Base-by-base conservation (phyloP, 2,888 invertebrate genomes). In the Polyploca ridens region DNA sequence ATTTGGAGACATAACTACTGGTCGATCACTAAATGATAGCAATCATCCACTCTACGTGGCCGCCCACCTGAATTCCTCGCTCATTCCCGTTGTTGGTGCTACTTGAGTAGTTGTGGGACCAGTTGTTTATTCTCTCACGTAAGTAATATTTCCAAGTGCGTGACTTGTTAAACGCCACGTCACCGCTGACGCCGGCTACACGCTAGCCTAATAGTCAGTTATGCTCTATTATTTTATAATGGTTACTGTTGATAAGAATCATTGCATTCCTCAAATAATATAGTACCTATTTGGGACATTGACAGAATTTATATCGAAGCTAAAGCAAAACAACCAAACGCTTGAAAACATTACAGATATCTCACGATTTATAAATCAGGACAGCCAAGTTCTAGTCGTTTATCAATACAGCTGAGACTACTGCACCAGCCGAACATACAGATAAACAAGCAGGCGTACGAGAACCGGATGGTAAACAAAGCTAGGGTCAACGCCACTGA, bases 401-500 rank as follows among this genome's bases (percentile, higher is more conserved):
- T 80, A 78, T 82, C 76, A 78, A 79, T 77, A 77, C 81, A 79
- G 77, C 74, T 79, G 83, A 73, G 77, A 74, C 75, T 80, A 76
- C 79, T 79, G 81, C 80, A 83, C 78, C 75, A 77, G 81, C 78
- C 75, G 73, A 58, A 62, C 67, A 41, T 59, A 72, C 70, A 75
- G 74, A 81, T 78, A 82, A 78, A 82, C 75, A 79, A 68, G 64
- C 69, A 76, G 79, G 75, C 77, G 78, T 72, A 69, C 70, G 74
- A 79, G 79, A 76, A 82, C 86, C 84, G 86, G 84, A 79, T 79
- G 79, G 87, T 86, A 90, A 89, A 90, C 88, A 90, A 85, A 83
- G 83, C 75, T 67, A 78, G 83, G 90, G 89, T 90, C 90, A 90
- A 86, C 87, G 90, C 73, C 86, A 81, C 79, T 72, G 75, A 72